A percentile compares a stretch with the other conserved stretches of the same genome.
phyloP scores from a whole-genome alignment of 2,888 invertebrate genomes.

The Antheraea assamensis region DNA sequence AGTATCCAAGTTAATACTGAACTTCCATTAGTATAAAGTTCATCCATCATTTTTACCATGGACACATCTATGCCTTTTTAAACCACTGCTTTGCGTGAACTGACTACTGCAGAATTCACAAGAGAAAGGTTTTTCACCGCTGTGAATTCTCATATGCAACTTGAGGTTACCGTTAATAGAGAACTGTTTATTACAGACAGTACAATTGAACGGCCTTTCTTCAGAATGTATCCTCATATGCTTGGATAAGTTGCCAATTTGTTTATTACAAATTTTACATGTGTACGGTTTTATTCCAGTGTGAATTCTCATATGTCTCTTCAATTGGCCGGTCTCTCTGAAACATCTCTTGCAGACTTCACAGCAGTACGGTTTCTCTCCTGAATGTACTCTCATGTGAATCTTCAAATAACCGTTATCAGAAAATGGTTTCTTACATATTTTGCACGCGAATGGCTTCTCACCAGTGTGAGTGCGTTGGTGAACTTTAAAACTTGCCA shows the following conservation, averaged over 20 bases:
- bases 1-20: background rate
- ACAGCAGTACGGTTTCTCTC: slow-evolving; percentile 65
- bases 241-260: slow-evolving; percentile 68
- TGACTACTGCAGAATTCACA: slow-evolving; percentile 54
- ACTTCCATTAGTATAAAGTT: background rate
- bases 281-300: slow-evolving; percentile 69
- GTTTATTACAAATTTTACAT: slow-evolving; percentile 71
- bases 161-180: slow-evolving; percentile 56
- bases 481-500: slow-evolving; percentile 71
- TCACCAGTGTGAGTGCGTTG: slow-evolving; percentile 71
- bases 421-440: slow-evolving; percentile 70
- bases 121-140: slow-evolving; percentile 47
- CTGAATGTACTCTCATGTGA: slow-evolving; percentile 70
- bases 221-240: slow-evolving; percentile 69
- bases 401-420: slow-evolving; percentile 74
- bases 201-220: slow-evolving; percentile 54
- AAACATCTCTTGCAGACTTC: slow-evolving; percentile 66
- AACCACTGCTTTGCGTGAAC: slow-evolving; percentile 53
- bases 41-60: slow-evolving; percentile 31
- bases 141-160: slow-evolving; percentile 58
- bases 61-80: slow-evolving; percentile 54
- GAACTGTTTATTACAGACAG: slow-evolving; percentile 60
- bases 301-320: slow-evolving; percentile 66
- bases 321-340: slow-evolving; percentile 65
- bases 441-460: slow-evolving; percentile 59